Base-by-base conservation (phyloP, 30 jellyfish, hydroid and myxozoan genomes). In the Nemopilema nomurai region DNA sequence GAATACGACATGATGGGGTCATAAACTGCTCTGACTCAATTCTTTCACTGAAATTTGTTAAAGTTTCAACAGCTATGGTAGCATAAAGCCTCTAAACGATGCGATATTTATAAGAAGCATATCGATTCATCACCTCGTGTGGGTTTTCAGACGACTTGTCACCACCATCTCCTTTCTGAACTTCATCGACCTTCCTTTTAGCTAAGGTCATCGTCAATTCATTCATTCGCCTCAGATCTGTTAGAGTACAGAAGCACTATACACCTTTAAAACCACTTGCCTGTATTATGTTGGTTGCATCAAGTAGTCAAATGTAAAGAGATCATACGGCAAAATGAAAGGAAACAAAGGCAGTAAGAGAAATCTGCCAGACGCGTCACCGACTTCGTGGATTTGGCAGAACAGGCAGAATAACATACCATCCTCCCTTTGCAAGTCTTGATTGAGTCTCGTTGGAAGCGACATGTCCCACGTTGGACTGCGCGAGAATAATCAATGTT, bases 401-500 rank as follows among this genome's bases (percentile, higher is more conserved):
- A 16, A 52, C 67, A n/a, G n/a, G n/a, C n/a, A n/a, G n/a, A n/a
- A n/a, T n/a, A n/a, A n/a, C 91, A 22, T 31, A 84, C 93, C 93
- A 16, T 79, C 85, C 75, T 91, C 98, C 67, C 98, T 62, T 53
- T 91, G 98, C 51, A 86, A 22, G 66, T 91, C 98, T 76, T 91
- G 98, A 66, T 91, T 91, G 22, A 91, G 74, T 64, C 96, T 84
- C 13, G 71, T 32, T 27, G 98, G 98, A 9, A 87, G 68, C 7
- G 89, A 83, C 33, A 70, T 65, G 76, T 91, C 92, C 98, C 98
- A 91, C 28, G 96, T 80, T 19, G 80, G 26, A 1, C 89, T 80
- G 57, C 20, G n/a, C n/a, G n/a, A n/a, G n/a, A n/a, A n/a, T n/a
- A n/a, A n/a, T n/a, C n/a, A n/a, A n/a, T n/a, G n/a, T n/a, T n/a